Conservation (phyloP, 2,888 invertebrate genomes). For the Drosophila antonietae region DNA sequence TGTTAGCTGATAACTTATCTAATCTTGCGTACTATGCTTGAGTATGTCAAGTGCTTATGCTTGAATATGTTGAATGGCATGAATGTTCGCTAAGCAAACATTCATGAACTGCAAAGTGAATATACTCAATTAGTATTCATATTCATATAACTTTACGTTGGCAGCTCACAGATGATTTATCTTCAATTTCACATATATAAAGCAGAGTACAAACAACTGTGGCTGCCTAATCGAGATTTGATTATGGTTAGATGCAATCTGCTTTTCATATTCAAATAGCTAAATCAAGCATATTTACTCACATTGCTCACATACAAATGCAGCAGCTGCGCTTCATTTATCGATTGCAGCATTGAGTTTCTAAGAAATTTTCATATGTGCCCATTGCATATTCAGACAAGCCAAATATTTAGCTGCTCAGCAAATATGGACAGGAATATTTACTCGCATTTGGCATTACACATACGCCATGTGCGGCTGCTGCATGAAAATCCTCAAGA, state of each 20-base stretch:
- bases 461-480: too few species aligned
- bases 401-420: not conserved
- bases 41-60: not conserved
- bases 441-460: not conserved
- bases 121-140: not conserved
- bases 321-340: slow-evolving; percentile 6
- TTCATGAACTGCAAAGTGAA: too few species aligned
- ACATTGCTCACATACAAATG: slow-evolving; percentile 29
- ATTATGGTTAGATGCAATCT: not conserved
- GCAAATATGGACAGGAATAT: not conserved
- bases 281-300: not conserved
- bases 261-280: not conserved
- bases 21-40: not conserved
- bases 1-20: too few species aligned
- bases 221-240: not conserved
- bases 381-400: not conserved
- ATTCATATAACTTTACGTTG: not conserved
- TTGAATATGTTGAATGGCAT: too few species aligned
- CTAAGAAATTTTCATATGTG: not conserved
- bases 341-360: too few species aligned
- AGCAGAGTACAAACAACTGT: not conserved
- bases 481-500: slow-evolving; percentile 38
- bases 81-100: not conserved
- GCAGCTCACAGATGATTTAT: not conserved
- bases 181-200: not conserved